Evolutionary conservation across 2,113 vertebrate genomes (phyloP), one percentile per base, ranked within the genome.

Genomic region (Vicugna pacos): DNA sequence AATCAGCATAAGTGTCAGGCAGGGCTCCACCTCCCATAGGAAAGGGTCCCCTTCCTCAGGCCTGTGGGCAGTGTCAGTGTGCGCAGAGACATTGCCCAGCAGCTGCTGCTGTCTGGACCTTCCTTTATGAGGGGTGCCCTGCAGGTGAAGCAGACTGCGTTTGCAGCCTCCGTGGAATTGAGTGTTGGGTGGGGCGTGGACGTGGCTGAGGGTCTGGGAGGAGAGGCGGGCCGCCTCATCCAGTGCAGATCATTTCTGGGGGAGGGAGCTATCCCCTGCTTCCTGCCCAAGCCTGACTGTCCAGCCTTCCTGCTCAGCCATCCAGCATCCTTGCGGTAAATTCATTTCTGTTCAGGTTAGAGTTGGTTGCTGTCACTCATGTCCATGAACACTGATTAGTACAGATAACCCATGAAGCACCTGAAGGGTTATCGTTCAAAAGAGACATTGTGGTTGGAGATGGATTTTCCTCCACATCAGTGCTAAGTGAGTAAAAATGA

Each of bases 11-110:
- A 2, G 24, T 5, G 24, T 46, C 15, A 48, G n/a, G 42, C 64
- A 56, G 4, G 72, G 77, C 67, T 11, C 17, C 46, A 1, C 3
- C 19, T 91, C 14, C 65, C 19, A 0, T 20, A 8, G 5, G 35
- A n/a, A 8, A 28, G 48, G 52, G 42, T 38, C 56, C 30, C 58
- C 38, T 38, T 88, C 26, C 38, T 58, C 22, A 8, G 28, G 35
- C 26, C 32, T 52, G 26, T 58, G 28, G 32, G 6, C 38, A 26
- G 30, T 35, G 32, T 11, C 30, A 32, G 1, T 11, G 14, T 32
- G 16, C 26, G 42, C 77, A 54, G 28, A 48, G 48, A 5, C 0
- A 1, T 19, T 1, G 22, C 35, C 4, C 32, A 0, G 32, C 5
- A 42, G 10, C 2, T 26, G 35, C 42, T 54, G 28, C 54, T 5